Conservation (phyloP, 2,113 vertebrate species). For the Mola mola region DNA sequence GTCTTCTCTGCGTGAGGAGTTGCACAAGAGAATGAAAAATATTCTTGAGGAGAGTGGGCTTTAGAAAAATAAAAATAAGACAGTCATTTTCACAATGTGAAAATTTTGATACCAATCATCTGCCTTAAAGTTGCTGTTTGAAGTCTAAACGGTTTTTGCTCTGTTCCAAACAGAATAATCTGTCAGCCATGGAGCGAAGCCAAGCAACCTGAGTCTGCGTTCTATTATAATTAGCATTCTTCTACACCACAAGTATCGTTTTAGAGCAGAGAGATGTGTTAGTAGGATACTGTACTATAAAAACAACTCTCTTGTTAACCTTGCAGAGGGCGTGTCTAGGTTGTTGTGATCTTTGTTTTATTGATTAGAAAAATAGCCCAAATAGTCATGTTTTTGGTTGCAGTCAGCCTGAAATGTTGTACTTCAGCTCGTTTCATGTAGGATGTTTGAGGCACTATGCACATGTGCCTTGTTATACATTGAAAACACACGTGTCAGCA, state of each 20-base stretch:
- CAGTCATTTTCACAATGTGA: constrained; percentile 71
- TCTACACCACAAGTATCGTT: too few relatives aligned
- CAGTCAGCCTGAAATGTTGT: constrained; percentile 6
- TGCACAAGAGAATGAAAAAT: constrained; percentile 47
- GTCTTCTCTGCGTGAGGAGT: background rate
- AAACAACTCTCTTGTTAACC: too few relatives aligned
- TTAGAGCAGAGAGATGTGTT: constrained; percentile 33
- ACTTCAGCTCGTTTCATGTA: constrained; percentile 23
- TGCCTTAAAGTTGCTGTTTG: constrained; percentile 69
- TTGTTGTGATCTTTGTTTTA: constrained; percentile 44
- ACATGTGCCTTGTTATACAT: constrained; percentile 52
- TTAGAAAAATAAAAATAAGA: background rate
- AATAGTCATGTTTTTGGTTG: constrained; percentile 14
- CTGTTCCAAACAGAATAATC: constrained; percentile 69
- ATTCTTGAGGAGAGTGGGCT: constrained; percentile 27
- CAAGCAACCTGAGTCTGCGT: constrained; percentile 55
- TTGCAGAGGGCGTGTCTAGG: constrained; percentile 13
- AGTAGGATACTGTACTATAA: constrained; percentile 29
- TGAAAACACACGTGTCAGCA: constrained; percentile 46
- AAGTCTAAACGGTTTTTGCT: constrained; percentile 63
- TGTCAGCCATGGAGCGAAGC: constrained; percentile 61
- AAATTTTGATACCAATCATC: constrained; percentile 70
- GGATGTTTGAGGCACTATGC: constrained; percentile 35
- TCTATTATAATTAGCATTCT: constrained; percentile 68
- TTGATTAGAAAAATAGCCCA: constrained; percentile 25